A percentile compares a stretch with the other conserved stretches of the same genome.
These are phyloP conservation scores for Neomonachus schauinslandi DNA, from an alignment of 2,113 vertebrate genomes.

Conservation along the genomic window DNA sequence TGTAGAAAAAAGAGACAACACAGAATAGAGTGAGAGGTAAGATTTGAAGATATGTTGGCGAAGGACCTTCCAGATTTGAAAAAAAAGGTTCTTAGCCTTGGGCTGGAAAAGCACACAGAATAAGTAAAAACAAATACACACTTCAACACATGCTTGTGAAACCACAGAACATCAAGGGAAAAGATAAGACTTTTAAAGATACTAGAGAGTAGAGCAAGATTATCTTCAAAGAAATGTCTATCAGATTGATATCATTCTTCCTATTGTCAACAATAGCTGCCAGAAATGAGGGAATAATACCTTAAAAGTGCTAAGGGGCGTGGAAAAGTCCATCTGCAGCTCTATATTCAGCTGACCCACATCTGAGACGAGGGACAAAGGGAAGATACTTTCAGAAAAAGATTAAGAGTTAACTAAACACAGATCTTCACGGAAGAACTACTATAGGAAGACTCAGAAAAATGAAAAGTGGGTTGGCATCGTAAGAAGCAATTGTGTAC, in stretches of 20 bases:
- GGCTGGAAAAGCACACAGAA: background rate
- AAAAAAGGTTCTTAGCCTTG: background rate
- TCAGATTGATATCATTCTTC: background rate
- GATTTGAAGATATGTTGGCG: background rate
- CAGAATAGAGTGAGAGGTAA: background rate
- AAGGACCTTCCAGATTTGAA: background rate
- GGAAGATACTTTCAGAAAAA: constrained; percentile 33
- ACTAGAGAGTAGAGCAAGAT: background rate
- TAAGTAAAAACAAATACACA: constrained; percentile 41
- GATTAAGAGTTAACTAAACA: constrained; percentile 39
- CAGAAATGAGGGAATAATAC: background rate
- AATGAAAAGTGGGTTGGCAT: background rate
- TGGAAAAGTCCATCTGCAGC: background rate
- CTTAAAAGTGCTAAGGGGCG: background rate
- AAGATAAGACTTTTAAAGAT: constrained; percentile 23
- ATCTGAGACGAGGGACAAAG: constrained; percentile 7
- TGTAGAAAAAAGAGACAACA: background rate
- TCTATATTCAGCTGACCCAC: background rate
- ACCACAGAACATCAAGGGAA: background rate
- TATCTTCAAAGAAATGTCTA: constrained; percentile 63
- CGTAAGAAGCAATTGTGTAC: background rate
- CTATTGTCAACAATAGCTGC: background rate
- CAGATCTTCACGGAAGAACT: constrained; percentile 25
- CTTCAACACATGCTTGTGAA: background rate
- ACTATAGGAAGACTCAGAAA: background rate